Evolutionary conservation across 2,113 vertebrate genomes (phyloP), one percentile per base, ranked within the genome.

Genomic region (Syrrhaptes paradoxus): DNA sequence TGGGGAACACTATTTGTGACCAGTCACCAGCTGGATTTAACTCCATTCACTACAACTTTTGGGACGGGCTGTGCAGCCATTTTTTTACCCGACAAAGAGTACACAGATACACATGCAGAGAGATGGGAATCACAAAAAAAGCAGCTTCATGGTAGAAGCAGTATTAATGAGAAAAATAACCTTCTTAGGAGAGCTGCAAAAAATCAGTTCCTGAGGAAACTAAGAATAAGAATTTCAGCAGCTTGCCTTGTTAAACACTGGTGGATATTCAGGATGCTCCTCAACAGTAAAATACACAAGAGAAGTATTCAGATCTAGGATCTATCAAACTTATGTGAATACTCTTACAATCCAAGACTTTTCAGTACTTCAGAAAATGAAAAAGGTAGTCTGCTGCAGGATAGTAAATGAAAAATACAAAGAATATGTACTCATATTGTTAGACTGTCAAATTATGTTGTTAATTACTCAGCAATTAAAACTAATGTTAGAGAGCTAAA

Each of bases 371-470:
- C 20, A 75, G 48, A 62, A 91, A 67, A 54, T 10, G 0, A 7
- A 49, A 62, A 67, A 46, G 10, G 3, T 12, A 1, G 1, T 38
- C 55, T 70, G 38, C 31, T 61, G 19, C 8, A 49, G 46, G 52
- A 17, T 14, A 74, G 8, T 8, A 22, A 32, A 11, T 19, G 9
- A 63, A 36, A 72, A 78, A 20, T 13, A 16, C 31, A 43, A 1
- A n/a, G 28, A 49, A 6, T 22, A 58, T 13, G 3, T 17, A n/a
- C 4, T 20, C 3, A 1, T 32, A 13, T 1, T 38, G 25, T 58
- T n/a, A 55, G 38, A 28, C 8, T 43, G 11, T 28, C 29, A 36
- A 54, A 74, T 58, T 3, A 29, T 1, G 1, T 16, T 45, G 7
- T 28, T 62, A 66, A 66, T 70, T 62, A 54, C 8, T 2, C 15